A percentile compares a stretch with the other conserved stretches of the same genome.
Evolutionary conservation across 2,888 invertebrate genomes (phyloP).

Genomic region (Zaprionus obscuricornis): DNA sequence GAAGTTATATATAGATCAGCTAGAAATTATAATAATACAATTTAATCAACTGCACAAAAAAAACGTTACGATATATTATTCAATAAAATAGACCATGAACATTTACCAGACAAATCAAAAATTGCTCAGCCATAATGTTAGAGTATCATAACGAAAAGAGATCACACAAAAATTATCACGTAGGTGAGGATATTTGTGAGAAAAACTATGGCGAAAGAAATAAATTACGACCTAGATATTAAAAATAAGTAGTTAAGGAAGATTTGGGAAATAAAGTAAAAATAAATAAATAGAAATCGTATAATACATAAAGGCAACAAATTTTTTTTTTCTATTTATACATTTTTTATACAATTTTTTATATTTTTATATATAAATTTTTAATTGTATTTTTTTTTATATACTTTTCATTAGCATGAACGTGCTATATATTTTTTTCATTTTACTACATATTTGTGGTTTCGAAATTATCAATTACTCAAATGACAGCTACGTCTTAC

Average conservation of each 20-base stretch:
- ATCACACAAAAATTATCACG: background rate
- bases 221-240: background rate
- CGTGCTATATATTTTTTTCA: too few relatives aligned
- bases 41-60: background rate
- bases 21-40: constrained; percentile 6
- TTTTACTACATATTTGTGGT: background rate
- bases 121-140: background rate
- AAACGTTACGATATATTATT: background rate
- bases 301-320: background rate
- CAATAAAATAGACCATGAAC: background rate
- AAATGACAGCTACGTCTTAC: background rate
- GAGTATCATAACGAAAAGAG: background rate
- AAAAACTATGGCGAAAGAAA: background rate
- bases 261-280: background rate
- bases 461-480: background rate
- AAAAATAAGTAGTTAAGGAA: background rate
- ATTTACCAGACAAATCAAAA: background rate
- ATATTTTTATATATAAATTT: too few relatives aligned
- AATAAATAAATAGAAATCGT: background rate
- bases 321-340: background rate
- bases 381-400: background rate
- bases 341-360: too few relatives aligned
- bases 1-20: constrained; percentile 2
- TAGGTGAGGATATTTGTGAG: background rate
- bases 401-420: background rate